Evolutionary conservation across 2,113 vertebrate genomes (phyloP), one percentile per base, ranked within the genome.

Genomic region (Eonycteris spelaea): DNA sequence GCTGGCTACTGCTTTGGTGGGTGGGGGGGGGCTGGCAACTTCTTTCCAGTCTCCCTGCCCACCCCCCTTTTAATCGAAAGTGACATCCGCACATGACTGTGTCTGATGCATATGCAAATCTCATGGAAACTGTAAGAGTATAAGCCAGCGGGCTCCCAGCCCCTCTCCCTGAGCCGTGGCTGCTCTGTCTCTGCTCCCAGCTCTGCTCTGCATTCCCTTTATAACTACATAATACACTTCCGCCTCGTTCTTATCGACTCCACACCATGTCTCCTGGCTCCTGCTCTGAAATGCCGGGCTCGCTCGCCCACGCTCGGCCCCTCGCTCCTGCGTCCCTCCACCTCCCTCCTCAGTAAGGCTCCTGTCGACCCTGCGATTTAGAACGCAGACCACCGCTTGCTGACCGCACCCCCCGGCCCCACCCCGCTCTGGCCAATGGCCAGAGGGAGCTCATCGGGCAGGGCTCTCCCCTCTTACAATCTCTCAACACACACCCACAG

Each of bases 21-120:
- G 28, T 48, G 45, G 45, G 10, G 45, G 38, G 14, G 10, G 4
- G 11, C 43, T 24, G 0, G 7, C 40, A n/a, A 0, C 1, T 2
- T 2, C 55, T 67, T 30, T 70, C 73, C 5, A 1, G 8, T 63
- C 22, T 7, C 61, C 40, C n/a, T 2, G 0, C 7, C 38, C 43
- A 57, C 10, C 38, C 68, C n/a, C 48, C 28, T 55, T 75, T 28
- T 59, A 59, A 68, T 59, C 51, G 33, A 51, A 40, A 26, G 61
- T 70, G 22, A 16, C 96, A 43, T 15, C 10, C 1, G 68, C 82
- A 11, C 65, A 6, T 2, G 33, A 24, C 26, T 28, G n/a, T 26
- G 59, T 9, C 2, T 8, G 30, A 51, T 21, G 53, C 15, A 30
- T 28, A 22, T n/a, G 67, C 43, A 86, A 21, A 86, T 82, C 55